Conservation (phyloP, 1,140 invertebrate genomes). For the Drosophila guanche region DNA sequence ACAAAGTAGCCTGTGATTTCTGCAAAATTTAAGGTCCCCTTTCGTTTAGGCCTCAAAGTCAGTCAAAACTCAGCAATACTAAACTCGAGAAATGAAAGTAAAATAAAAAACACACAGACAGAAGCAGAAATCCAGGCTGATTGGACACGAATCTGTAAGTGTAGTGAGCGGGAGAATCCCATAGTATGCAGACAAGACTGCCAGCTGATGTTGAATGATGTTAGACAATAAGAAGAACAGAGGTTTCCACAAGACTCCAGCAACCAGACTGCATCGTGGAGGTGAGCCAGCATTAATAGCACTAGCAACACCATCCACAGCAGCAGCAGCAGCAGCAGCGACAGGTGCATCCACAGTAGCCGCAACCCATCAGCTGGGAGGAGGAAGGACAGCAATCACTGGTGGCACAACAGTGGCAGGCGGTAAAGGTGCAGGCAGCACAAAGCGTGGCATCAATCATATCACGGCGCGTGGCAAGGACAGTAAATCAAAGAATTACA, state of each 20-base stretch:
- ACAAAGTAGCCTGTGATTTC: no score
- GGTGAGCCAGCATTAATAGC: neutral
- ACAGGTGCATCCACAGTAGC: neutral
- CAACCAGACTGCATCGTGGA: conserved; percentile 59
- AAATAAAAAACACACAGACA: conserved; percentile 8
- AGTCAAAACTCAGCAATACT: neutral
- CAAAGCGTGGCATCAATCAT: neutral
- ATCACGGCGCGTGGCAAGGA: no score
- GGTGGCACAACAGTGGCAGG: conserved; percentile 5
- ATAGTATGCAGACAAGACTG: neutral
- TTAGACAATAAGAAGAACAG: conserved; percentile 77
- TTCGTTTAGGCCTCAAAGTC: no score
- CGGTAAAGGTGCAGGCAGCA: neutral
- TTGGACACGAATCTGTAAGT: no score
- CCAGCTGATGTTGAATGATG: conserved; percentile 69
- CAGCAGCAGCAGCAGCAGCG: conserved; percentile 6
- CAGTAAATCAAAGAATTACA: no score
- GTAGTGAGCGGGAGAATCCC: conserved; percentile 10
- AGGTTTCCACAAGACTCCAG: conserved; percentile 76
- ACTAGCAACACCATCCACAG: conserved; percentile 16
- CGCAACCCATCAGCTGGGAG: neutral
- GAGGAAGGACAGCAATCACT: conserved; percentile 7
- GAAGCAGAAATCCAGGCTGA: neutral
- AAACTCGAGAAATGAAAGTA: conserved; percentile 17
- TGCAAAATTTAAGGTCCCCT: no score